Evolutionary conservation across 2,113 vertebrate genomes (phyloP), one percentile per base, ranked within the genome.

Genomic region (Oreochromis niloticus): DNA sequence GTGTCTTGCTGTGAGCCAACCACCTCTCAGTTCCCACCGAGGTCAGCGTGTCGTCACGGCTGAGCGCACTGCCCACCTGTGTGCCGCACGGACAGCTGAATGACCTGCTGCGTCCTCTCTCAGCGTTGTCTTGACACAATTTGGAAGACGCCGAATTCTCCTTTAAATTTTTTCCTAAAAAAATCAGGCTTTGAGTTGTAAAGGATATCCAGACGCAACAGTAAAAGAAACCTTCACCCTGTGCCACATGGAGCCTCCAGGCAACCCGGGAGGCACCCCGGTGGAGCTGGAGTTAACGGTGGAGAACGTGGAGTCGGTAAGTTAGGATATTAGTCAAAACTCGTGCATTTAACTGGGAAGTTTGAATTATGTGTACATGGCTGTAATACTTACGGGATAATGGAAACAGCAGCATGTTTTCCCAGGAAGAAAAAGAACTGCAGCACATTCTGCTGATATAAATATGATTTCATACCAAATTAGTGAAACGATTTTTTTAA

Each of bases 231-330:
- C 11, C n/a, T 32, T 36, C 66, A 27, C 5, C 12, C 10, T 75
- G 86, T 61, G 12, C 48, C 78, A 75, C 68, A 93, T 92, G 94
- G 94, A 94, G 59, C 83, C 88, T 68, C 78, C 86, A 85, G 83
- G 85, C 87, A 87, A 80, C 57, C 68, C 84, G 9, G 95, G 75
- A 63, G 92, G 88, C 83, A 81, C 78, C 81, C 89, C 93, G 93
- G 97, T 89, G 90, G 94, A 93, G 92, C 92, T 97, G 94, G 97
- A 98, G 92, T 96, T 97, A 88, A 97, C 97, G 17, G 96, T 97
- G 95, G 97, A 97, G 87, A 98, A 98, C 90, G 97, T 98, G 91
- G 97, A 98, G 93, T 97, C 97, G 96, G 97, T 98, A 93, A 95
- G 95, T 89, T 55, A 7, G n/a, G 43, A 78, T 78, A 6, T 48